A percentile compares a stretch with the other conserved stretches of the same genome.
Evolutionary conservation across 2,797 vertebrate species (phyloP).

Genomic region (Denticeps clupeoides): DNA sequence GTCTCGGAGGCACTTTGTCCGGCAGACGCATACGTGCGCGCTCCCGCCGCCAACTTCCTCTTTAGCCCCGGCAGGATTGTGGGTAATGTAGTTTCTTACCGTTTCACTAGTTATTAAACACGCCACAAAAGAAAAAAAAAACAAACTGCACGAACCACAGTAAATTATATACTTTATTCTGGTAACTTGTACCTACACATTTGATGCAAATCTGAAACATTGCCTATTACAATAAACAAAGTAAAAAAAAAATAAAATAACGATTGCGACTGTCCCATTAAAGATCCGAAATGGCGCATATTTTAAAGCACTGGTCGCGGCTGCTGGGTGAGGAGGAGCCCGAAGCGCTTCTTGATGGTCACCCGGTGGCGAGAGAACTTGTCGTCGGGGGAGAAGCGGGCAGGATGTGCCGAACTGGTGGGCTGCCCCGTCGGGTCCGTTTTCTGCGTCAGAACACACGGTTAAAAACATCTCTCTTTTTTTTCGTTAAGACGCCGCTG

Average conservation of each 20-base stretch:
- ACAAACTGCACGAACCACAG: neutral
- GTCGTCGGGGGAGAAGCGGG: conserved; percentile 85
- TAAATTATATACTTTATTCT: too few relatives aligned
- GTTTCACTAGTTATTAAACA: too few relatives aligned
- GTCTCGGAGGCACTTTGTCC: conserved; percentile 29
- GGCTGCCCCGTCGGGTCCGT: conserved; percentile 52
- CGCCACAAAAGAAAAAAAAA: neutral
- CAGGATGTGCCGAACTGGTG: conserved; percentile 79
- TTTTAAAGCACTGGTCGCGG: conserved; percentile 66
- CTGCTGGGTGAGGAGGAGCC: conserved; percentile 75
- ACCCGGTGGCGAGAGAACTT: conserved; percentile 80
- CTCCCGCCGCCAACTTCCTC: conserved; percentile 7
- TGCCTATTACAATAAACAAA: too few relatives aligned
- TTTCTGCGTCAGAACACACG: conserved; percentile 57
- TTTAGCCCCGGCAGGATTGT: conserved; percentile 24
- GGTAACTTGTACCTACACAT: too few relatives aligned
- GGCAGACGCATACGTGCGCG: conserved; percentile 17
- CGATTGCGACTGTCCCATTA: neutral
- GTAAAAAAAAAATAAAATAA: neutral
- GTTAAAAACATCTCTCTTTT: too few relatives aligned
- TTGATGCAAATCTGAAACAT: too few relatives aligned
- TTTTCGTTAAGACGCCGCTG: too few relatives aligned
- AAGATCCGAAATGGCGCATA: neutral
- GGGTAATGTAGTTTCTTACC: neutral
- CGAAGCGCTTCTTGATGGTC: conserved; percentile 77